Conservation (phyloP, 2,113 vertebrate species). For the Arvicanthis niloticus region DNA sequence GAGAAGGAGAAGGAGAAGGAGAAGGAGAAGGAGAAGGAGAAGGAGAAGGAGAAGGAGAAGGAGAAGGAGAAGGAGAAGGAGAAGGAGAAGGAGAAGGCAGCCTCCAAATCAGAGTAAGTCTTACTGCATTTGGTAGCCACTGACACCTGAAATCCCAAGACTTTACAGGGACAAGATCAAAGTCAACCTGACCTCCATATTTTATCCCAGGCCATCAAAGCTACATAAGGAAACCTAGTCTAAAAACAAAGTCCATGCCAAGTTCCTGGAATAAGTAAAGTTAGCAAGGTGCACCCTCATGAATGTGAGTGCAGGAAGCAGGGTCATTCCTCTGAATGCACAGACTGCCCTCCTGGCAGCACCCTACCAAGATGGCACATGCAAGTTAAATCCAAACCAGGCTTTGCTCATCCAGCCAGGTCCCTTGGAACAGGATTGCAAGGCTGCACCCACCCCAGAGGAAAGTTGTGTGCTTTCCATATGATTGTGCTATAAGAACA, state of each 20-base stretch:
- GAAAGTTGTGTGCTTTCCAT: neutral
- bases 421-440: neutral
- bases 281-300: neutral
- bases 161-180: neutral
- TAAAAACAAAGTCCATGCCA: neutral
- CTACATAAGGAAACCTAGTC: neutral
- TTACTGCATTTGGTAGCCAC: neutral
- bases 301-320: neutral
- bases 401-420: neutral
- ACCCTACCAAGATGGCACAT: neutral
- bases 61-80: no score
- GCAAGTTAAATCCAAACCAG: neutral
- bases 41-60: no score
- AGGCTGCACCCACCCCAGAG: no score
- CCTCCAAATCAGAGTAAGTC: neutral
- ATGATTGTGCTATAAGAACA: neutral
- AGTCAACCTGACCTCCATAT: neutral
- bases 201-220: neutral
- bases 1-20: no score
- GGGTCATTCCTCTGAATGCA: neutral
- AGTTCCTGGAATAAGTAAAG: neutral
- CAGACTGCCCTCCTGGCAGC: neutral
- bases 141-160: neutral
- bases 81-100: no score
- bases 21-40: no score